These are phyloP conservation scores for Tachuris rubrigastra DNA, from an alignment of 2,113 vertebrate genomes.

Conservation along the genomic window DNA sequence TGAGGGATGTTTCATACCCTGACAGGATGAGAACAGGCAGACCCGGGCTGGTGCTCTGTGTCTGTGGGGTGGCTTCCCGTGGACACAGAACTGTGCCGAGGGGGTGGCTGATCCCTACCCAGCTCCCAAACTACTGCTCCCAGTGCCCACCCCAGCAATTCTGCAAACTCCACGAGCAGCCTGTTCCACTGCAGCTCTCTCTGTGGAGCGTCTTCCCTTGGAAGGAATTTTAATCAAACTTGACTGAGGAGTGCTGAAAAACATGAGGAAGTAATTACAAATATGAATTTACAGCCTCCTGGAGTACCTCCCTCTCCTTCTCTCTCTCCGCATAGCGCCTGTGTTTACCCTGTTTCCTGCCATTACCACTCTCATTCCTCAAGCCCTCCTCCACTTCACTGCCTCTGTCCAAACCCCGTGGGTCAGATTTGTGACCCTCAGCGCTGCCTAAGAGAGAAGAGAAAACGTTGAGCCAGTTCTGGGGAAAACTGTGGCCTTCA, in stretches of 20 bases:
- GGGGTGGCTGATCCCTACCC: background rate
- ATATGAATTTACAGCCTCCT: constrained; percentile 71
- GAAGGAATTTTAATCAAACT: constrained; percentile 75
- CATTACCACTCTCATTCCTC: constrained; percentile 24
- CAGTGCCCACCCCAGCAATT: background rate
- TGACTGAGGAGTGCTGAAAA: constrained; percentile 69
- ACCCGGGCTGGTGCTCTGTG: background rate
- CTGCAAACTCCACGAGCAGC: background rate
- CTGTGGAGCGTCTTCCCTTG: constrained; percentile 32
- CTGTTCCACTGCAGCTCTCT: background rate
- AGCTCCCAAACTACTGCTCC: background rate
- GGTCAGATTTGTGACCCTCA: background rate
- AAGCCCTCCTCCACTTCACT: constrained; percentile 24
- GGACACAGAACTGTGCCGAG: fast-evolving
- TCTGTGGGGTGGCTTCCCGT: background rate
- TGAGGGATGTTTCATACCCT: background rate
- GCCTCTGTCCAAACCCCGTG: background rate
- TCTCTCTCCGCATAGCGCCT: constrained; percentile 20
- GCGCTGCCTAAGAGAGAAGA: background rate
- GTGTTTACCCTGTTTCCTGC: constrained; percentile 36
- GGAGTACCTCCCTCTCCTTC: constrained; percentile 56
- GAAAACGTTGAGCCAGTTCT: background rate
- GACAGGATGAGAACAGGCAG: background rate
- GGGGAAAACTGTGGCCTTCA: background rate
- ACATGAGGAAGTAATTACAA: constrained; percentile 73